Conservation (phyloP, 2,797 vertebrate genomes). For the Coreius guichenoti region DNA sequence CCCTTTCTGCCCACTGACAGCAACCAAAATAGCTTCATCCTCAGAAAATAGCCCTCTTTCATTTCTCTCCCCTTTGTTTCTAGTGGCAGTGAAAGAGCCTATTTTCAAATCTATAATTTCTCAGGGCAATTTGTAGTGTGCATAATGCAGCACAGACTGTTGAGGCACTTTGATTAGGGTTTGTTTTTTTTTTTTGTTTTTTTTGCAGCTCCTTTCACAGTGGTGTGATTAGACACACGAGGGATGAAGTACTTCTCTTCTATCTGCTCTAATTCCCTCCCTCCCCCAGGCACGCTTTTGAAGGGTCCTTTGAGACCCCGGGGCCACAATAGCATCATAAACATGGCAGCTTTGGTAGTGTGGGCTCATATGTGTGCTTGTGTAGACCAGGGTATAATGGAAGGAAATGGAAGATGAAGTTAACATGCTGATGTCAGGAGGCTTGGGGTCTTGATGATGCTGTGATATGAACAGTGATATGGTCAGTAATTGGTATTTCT, state of each 20-base stretch:
- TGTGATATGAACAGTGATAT: neutral
- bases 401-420: neutral
- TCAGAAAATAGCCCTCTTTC: constrained; percentile 3
- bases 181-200: neutral
- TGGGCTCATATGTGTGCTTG: neutral
- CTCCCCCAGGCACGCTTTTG: neutral
- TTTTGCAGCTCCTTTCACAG: constrained; percentile 5
- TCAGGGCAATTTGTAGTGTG: neutral
- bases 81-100: neutral
- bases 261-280: constrained; percentile 5
- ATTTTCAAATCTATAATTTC: constrained; percentile 35
- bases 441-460: neutral
- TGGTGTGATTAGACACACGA: neutral
- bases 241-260: constrained; percentile 18
- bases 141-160: neutral
- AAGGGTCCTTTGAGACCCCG: neutral
- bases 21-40: neutral
- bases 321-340: neutral
- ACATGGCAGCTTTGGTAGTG: neutral
- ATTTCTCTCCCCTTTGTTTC: constrained; percentile 13
- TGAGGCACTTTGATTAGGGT: constrained; percentile 8
- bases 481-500: constrained; percentile 31
- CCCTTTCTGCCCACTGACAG: neutral
- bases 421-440: constrained; percentile 13
- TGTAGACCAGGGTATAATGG: neutral